Percentiles rank a stretch among this genome's conserved stretches.
Evolutionary conservation across 2,888 invertebrate species (phyloP).

Genomic region (Pammene aurita): DNA sequence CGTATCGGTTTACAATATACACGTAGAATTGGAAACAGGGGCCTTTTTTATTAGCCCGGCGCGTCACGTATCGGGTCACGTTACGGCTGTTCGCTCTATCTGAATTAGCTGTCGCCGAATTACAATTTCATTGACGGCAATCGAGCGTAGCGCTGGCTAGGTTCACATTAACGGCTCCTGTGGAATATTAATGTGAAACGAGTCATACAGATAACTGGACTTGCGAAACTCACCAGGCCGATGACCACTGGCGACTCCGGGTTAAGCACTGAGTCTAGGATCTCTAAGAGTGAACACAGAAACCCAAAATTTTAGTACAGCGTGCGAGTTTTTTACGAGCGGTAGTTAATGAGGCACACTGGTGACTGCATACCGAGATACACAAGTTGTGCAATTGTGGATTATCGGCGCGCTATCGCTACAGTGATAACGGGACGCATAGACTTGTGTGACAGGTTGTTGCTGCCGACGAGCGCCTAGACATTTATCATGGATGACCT

Average conservation of each 20-base stretch:
- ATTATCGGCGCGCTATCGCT: slow-evolving; percentile 70
- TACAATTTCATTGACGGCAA: slow-evolving; percentile 39
- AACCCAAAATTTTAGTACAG: slow-evolving; percentile 43
- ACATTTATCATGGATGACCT: slow-evolving; percentile 53
- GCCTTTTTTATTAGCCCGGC: slow-evolving; percentile 15
- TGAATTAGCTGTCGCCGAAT: slow-evolving; percentile 32
- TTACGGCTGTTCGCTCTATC: slow-evolving; percentile 25
- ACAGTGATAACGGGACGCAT: slow-evolving; percentile 69
- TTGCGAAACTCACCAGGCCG: slow-evolving; percentile 81
- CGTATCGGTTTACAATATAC: slow-evolving; percentile 53
- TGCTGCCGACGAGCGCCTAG: slow-evolving; percentile 20
- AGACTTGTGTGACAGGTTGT: slow-evolving; percentile 42
- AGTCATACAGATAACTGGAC: slow-evolving; percentile 79
- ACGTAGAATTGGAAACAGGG: slow-evolving; percentile 31
- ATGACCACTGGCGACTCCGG: slow-evolving; percentile 73
- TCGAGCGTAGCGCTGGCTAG: slow-evolving; percentile 53
- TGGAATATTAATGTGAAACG: slow-evolving; percentile 79
- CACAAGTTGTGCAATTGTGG: slow-evolving; percentile 65
- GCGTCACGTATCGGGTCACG: slow-evolving; percentile 25
- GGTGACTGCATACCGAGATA: slow-evolving; percentile 73
- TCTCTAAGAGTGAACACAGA: slow-evolving; percentile 34
- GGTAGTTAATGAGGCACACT: slow-evolving; percentile 62
- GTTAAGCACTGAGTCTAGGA: slow-evolving; percentile 52
- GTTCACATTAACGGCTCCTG: slow-evolving; percentile 72
- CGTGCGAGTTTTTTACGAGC: slow-evolving; percentile 59